phyloP scores from a whole-genome alignment of 2,888 invertebrate genomes.

The Steromphala cineraria region DNA sequence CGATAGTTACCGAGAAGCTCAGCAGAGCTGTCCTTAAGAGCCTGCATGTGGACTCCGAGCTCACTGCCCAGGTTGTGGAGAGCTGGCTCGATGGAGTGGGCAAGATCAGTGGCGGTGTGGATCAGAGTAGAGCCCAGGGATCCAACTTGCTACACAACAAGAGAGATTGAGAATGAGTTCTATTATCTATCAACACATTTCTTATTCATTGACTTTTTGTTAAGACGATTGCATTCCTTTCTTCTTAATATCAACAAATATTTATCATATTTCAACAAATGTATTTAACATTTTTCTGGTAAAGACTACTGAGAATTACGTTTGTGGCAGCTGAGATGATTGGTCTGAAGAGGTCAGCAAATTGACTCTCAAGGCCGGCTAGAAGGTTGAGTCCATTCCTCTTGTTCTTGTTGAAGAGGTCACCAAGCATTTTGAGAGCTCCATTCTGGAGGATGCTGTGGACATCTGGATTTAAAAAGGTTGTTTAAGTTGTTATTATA shows the following conservation, averaged over 20 bases:
- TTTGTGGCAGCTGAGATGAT: neutral
- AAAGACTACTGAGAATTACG: too few relatives aligned
- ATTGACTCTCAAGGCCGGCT: neutral
- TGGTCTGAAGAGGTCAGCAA: constrained; percentile 11
- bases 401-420: neutral
- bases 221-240: too few relatives aligned
- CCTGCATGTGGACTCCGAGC: constrained; percentile 7
- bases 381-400: neutral
- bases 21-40: constrained; percentile 1
- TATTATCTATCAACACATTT: too few relatives aligned
- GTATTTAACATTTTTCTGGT: too few relatives aligned
- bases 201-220: too few relatives aligned
- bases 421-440: neutral
- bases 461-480: constrained; percentile 9
- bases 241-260: too few relatives aligned
- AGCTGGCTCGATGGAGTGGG: constrained; percentile 4
- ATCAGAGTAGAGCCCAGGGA: neutral
- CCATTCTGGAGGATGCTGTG: constrained; percentile 15
- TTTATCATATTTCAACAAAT: too few relatives aligned
- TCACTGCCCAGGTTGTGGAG: constrained; percentile 3
- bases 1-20: neutral
- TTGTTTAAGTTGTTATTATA: too few relatives aligned
- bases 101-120: neutral
- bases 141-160: constrained; percentile 1
- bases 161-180: too few relatives aligned